Percentiles rank a stretch among this genome's conserved stretches.
These are phyloP conservation scores for Vidua chalybeata DNA, from an alignment of 2,113 vertebrate genomes.

Conservation along the genomic window DNA sequence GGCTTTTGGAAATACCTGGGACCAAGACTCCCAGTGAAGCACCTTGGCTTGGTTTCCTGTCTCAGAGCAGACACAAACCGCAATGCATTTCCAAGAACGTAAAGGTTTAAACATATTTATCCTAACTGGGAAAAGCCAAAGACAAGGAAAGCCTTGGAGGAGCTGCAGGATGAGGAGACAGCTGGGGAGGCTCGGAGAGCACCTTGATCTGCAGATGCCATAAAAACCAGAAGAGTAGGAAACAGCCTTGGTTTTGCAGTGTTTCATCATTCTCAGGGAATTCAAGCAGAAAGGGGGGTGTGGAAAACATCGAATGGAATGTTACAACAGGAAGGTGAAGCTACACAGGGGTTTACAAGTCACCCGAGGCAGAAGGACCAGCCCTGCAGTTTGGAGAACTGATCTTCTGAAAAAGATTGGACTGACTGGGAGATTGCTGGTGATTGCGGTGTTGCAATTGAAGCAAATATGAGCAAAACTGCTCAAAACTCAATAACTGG, in stretches of 20 bases:
- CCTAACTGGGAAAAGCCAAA: background rate
- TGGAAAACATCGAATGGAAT: background rate
- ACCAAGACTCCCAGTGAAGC: background rate
- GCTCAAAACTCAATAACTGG: fast-evolving
- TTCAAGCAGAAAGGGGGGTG: background rate
- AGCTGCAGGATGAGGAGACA: background rate
- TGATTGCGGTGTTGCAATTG: too few relatives aligned
- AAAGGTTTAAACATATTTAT: background rate
- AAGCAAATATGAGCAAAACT: background rate
- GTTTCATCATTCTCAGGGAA: background rate
- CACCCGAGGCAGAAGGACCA: background rate
- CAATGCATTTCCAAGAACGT: fast-evolving
- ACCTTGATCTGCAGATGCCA: fast-evolving
- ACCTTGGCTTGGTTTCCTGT: background rate
- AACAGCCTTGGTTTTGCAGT: background rate
- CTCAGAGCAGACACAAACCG: background rate
- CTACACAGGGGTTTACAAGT: background rate
- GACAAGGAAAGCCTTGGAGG: background rate
- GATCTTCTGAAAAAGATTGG: background rate
- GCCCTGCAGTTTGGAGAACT: background rate
- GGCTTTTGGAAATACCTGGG: background rate
- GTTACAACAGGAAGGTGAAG: background rate
- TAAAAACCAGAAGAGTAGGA: background rate
- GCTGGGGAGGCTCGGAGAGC: background rate
- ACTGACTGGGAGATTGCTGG: background rate